A percentile compares a stretch with the other conserved stretches of the same genome.
These are phyloP conservation scores for Ascaphus truei DNA, from an alignment of 2,113 vertebrate genomes.

Conservation along the genomic window DNA sequence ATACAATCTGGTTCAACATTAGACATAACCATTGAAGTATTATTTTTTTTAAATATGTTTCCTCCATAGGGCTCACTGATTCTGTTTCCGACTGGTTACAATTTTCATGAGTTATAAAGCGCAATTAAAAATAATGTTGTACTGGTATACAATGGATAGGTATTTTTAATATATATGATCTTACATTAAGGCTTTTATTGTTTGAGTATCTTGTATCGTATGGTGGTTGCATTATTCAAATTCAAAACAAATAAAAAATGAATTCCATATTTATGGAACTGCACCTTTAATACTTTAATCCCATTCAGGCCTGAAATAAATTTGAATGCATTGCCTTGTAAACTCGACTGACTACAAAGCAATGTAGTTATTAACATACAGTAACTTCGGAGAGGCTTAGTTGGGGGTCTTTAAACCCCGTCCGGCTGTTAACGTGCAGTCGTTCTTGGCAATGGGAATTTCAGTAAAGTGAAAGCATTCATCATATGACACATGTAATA, in stretches of 20 bases:
- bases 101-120: too few relatives aligned
- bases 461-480: not conserved
- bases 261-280: not conserved
- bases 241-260: not conserved
- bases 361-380: not conserved
- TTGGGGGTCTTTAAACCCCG: not conserved
- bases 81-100: too few relatives aligned
- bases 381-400: not conserved
- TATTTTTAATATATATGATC: too few relatives aligned
- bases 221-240: not conserved
- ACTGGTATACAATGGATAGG: not conserved
- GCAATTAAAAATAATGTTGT: not conserved
- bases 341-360: not conserved
- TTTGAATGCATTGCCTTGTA: not conserved
- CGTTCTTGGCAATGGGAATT: not conserved
- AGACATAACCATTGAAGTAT: too few relatives aligned
- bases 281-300: not conserved
- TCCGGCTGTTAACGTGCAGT: not conserved
- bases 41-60: too few relatives aligned
- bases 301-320: not conserved
- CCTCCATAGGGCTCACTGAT: too few relatives aligned
- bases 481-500: constrained; percentile 16
- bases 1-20: too few relatives aligned
- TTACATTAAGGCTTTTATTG: not conserved
- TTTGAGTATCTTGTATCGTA: not conserved